Percentiles rank a stretch among this genome's conserved stretches.
Conservation (phyloP, 2,888 invertebrate species). For the Philereme vetulata region DNA sequence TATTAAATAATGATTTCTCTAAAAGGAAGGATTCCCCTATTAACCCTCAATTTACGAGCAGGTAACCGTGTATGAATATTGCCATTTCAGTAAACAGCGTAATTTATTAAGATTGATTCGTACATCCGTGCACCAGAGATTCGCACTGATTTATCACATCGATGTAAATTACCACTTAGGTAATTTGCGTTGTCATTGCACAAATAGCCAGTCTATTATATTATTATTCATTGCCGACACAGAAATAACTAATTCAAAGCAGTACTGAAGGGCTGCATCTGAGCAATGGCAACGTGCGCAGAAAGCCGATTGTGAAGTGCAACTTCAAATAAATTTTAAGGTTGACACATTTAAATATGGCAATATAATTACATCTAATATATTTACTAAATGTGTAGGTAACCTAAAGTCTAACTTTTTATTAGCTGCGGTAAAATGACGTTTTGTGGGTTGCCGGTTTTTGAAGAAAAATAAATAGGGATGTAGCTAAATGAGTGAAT, state of each 20-base stretch:
- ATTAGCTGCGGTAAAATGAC: too few relatives aligned
- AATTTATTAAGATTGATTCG: conserved; percentile 57
- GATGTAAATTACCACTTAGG: conserved; percentile 53
- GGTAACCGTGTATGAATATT: conserved; percentile 37
- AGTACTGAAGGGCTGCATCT: background rate
- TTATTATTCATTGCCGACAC: conserved; percentile 18
- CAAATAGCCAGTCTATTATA: conserved; percentile 39
- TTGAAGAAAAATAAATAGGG: too few relatives aligned
- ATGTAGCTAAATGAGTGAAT: too few relatives aligned
- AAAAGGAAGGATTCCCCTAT: conserved; percentile 12
- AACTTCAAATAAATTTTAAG: background rate
- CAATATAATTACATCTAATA: too few relatives aligned
- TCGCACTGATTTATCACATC: conserved; percentile 51
- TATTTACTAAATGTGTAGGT: too few relatives aligned
- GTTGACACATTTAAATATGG: too few relatives aligned
- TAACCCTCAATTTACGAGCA: conserved; percentile 31
- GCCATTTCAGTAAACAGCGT: conserved; percentile 45
- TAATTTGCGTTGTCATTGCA: conserved; percentile 46
- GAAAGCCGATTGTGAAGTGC: background rate
- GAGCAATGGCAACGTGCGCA: conserved; percentile 6
- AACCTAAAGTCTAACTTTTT: too few relatives aligned
- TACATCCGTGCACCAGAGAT: conserved; percentile 46
- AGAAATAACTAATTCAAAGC: conserved; percentile 9
- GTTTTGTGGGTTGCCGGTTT: too few relatives aligned
- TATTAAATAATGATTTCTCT: background rate